phyloP scores from a whole-genome alignment of 2,797 vertebrate species.

The Microtus agrestis region DNA sequence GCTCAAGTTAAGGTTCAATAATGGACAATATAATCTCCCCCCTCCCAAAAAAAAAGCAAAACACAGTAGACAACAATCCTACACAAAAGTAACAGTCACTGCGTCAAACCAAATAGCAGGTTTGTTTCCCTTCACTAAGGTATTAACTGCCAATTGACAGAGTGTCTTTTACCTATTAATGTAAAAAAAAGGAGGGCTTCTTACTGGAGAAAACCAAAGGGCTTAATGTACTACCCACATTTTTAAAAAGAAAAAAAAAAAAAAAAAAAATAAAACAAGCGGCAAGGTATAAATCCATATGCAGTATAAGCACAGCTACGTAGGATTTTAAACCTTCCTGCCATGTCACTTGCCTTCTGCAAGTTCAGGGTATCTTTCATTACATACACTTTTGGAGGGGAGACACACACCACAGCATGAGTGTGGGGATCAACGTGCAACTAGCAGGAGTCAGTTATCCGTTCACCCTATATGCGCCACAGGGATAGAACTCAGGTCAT shows the following conservation, averaged over 20 bases:
- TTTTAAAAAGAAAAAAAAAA: no score
- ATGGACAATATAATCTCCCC: constrained; percentile 34
- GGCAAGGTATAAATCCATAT: not conserved
- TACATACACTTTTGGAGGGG: not conserved
- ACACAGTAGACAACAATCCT: not conserved
- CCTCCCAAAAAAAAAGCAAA: not conserved
- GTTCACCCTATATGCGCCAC: not conserved
- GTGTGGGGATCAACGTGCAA: not conserved
- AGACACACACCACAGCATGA: no score
- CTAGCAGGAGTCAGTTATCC: not conserved
- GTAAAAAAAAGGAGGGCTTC: no score
- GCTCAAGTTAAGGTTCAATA: constrained; percentile 87
- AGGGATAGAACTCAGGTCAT: not conserved
- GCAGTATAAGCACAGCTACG: not conserved
- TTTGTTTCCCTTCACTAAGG: constrained; percentile 38
- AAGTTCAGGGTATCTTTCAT: not conserved
- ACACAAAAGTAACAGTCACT: constrained; percentile 37
- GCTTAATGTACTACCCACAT: no score
- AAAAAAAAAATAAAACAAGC: constrained; percentile 46
- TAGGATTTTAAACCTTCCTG: not conserved
- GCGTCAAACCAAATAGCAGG: constrained; percentile 32
- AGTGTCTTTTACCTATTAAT: not conserved
- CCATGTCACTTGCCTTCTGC: constrained; percentile 7
- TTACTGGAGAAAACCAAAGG: no score
- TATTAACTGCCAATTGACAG: not conserved